Conservation (phyloP, 2,888 invertebrate species). For the Chorisops tibialis region DNA sequence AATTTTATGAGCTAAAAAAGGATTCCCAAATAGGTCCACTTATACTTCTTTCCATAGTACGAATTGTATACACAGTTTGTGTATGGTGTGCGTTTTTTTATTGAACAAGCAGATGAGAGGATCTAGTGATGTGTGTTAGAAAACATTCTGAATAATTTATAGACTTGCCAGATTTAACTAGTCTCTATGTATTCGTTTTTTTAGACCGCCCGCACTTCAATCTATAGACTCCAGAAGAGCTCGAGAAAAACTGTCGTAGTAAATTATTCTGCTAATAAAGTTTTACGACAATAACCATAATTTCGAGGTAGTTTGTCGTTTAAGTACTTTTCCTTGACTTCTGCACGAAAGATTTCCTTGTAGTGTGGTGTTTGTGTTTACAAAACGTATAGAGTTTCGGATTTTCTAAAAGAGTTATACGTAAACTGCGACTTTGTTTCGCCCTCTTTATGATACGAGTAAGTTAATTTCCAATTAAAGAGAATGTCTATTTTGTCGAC, state of each 20-base stretch:
- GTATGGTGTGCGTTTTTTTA: too few species aligned
- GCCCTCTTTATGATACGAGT: too few species aligned
- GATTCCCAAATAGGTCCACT: neutral
- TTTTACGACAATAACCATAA: slow-evolving; percentile 27
- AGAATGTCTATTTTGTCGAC: too few species aligned
- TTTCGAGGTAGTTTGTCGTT: slow-evolving; percentile 21
- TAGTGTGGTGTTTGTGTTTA: too few species aligned
- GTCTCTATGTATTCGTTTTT: neutral
- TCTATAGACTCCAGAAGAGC: too few species aligned
- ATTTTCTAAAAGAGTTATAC: too few species aligned
- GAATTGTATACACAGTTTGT: too few species aligned
- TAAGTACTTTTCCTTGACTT: slow-evolving; percentile 23
- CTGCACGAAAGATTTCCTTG: neutral
- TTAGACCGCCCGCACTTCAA: neutral
- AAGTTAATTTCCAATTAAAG: too few species aligned
- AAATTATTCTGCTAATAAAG: slow-evolving; percentile 25
- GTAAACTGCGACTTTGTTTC: too few species aligned
- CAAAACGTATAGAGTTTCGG: too few species aligned
- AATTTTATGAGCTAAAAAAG: neutral
- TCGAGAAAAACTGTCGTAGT: slow-evolving; percentile 6
- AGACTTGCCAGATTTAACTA: neutral
- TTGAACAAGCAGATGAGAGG: too few species aligned
- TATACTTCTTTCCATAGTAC: neutral
- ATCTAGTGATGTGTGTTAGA: slow-evolving; percentile 1
- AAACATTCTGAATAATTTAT: slow-evolving; percentile 11